phyloP scores from a whole-genome alignment of 2,797 vertebrate species.

The Catharus ustulatus region DNA sequence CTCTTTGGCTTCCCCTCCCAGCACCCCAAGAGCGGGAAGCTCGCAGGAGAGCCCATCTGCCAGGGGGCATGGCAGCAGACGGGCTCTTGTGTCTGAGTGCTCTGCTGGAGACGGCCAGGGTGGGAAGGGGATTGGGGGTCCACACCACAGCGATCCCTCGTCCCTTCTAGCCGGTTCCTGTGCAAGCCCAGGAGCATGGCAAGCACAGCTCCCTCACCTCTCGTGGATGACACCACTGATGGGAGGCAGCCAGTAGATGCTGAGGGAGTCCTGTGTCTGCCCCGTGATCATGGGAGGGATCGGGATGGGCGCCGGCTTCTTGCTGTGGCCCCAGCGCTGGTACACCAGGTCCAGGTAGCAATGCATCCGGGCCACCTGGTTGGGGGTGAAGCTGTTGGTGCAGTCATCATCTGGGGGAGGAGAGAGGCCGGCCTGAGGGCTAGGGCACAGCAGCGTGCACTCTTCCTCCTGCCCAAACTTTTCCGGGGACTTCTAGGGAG shows the following conservation, averaged over 20 bases:
- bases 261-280: conserved; percentile 84
- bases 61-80: background rate
- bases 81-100: background rate
- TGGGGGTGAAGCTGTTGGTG: conserved; percentile 94
- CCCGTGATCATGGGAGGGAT: conserved; percentile 86
- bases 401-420: conserved; percentile 88
- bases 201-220: conserved; percentile 77
- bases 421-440: background rate
- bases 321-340: conserved; percentile 86
- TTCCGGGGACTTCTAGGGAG: background rate
- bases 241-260: conserved; percentile 90
- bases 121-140: accelerated
- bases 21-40: background rate
- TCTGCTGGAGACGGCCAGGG: background rate
- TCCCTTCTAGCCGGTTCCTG: background rate
- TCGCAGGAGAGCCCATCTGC: background rate
- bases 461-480: background rate
- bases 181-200: accelerated
- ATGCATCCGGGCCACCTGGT: conserved; percentile 97
- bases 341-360: conserved; percentile 96
- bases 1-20: background rate
- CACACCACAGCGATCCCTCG: background rate
- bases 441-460: accelerated
- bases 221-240: conserved; percentile 86
- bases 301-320: conserved; percentile 83